Percentiles rank a stretch among this genome's conserved stretches.
These are phyloP conservation scores for Cylloceria caligata DNA, from an alignment of 2,888 invertebrate genomes.

Conservation along the genomic window DNA sequence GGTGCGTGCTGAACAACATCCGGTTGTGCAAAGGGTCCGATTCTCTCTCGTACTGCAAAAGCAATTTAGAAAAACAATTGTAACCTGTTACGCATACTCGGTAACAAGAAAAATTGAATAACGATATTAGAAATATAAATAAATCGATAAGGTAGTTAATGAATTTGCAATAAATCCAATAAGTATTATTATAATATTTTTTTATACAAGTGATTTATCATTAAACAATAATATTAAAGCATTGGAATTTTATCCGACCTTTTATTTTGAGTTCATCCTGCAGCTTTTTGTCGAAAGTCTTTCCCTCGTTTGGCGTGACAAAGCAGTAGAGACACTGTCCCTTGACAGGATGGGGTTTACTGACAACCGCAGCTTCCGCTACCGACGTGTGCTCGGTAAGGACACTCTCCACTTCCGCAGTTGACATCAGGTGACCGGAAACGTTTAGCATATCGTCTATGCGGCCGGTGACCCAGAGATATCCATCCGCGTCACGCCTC, in stretches of 20 bases:
- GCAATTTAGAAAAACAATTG: no score
- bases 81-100: no score
- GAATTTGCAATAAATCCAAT: no score
- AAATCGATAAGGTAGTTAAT: no score
- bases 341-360: conserved; percentile 97
- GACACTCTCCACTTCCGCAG: conserved; percentile 96
- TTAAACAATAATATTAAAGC: no score
- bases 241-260: conserved; percentile 65
- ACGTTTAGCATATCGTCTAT: conserved; percentile 99
- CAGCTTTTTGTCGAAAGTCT: conserved; percentile 89
- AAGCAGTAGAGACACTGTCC: conserved; percentile 99
- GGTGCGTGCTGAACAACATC: conserved; percentile 98
- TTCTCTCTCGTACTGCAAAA: conserved; percentile 92
- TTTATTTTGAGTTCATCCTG: conserved; percentile 89
- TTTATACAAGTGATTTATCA: no score
- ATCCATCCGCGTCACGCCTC: conserved; percentile 96
- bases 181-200: no score
- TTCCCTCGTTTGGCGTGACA: conserved; percentile 94
- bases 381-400: conserved; percentile 92
- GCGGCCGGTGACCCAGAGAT: conserved; percentile 98
- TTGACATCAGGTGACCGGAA: conserved; percentile 98
- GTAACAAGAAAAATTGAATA: neutral
- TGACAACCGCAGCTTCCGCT: conserved; percentile 98
- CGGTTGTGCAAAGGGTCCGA: conserved; percentile 98
- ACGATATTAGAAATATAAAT: no score